Conservation (phyloP, 2,113 vertebrate species). For the Cyprinodon tularosa region DNA sequence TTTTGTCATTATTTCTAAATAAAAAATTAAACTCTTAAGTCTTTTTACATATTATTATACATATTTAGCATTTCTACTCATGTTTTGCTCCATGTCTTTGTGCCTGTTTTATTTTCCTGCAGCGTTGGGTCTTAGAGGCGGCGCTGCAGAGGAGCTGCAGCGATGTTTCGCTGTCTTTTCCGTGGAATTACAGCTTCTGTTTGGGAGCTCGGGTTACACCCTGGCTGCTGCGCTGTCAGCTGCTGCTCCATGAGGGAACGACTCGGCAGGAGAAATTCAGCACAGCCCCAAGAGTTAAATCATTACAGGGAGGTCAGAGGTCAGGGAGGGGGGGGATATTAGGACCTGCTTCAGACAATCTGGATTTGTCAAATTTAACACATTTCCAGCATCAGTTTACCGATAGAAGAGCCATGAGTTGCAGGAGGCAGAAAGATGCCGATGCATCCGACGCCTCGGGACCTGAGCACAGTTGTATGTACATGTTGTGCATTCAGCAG, state of each 20-base stretch:
- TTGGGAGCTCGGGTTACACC: slow-evolving; percentile 21
- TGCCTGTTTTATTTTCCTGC: not conserved
- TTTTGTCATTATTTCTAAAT: not conserved
- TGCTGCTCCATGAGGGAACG: not conserved
- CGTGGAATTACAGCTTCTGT: slow-evolving; percentile 41
- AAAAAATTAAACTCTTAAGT: not conserved
- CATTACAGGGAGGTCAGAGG: slow-evolving; percentile 38
- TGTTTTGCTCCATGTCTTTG: not conserved
- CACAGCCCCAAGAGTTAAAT: not conserved
- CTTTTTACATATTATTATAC: not conserved
- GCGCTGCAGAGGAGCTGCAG: slow-evolving; percentile 26
- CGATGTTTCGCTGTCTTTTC: slow-evolving; percentile 48
- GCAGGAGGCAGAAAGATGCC: slow-evolving; percentile 25
- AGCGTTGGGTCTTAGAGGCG: not conserved
- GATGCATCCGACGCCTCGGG: slow-evolving; percentile 46
- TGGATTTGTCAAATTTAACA: not conserved
- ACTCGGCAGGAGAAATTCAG: not conserved
- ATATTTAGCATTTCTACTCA: not conserved
- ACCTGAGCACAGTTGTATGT: slow-evolving; percentile 39
- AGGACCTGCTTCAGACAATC: not conserved
- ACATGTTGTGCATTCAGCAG: slow-evolving; percentile 51
- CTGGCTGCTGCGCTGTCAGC: slow-evolving; percentile 20
- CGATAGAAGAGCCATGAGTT: not conserved
- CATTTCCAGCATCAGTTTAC: not conserved
- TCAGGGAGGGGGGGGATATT: slow-evolving; percentile 9